Base-by-base conservation (phyloP, 1,140 invertebrate genomes). In the Bombus ignitus region DNA sequence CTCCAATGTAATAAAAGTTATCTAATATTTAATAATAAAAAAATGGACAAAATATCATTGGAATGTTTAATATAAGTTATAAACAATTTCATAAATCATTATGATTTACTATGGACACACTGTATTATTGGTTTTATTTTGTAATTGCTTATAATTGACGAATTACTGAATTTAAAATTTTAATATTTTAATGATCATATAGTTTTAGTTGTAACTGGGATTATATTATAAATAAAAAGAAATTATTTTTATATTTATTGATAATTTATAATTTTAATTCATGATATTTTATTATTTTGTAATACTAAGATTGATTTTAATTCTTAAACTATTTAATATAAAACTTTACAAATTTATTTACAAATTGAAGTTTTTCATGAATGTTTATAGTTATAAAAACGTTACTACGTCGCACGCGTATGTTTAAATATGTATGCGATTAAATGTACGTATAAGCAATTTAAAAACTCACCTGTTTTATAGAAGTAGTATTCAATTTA, bases 381-480 rank as follows among this genome's bases (percentile, higher is more conserved):
- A 71, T 28, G 12, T 71, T 71, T 39, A 28, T 39, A 42, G 12
- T 39, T 70, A 70, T 37, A 25, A 68, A 68, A 70, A 25, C 22
- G 15, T 37, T 68, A 68, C 2, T 68, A 22, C 35, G 22, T 10
- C 66, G 35, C 66, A 37, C 66, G 35, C 35, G 35, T 70, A 70
- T 10, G 3, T 37, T 39, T 39, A 65, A 62, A 77, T 32, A 62
- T 9, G 5, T 28, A 25, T 42, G 10, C 39, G 8, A 76, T 59
- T 53, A 76, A 65, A 39, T 22, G 22, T 53, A 37, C 1, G 25
- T 15, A 53, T 35, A 35, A 10, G 25, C 13, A 42, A 42, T 80
- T 66, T 22, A 72, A 70, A 81, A 81, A 81, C 79, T 81, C 68
- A 81, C 79, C 79, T 81, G n/a, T 59, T 71, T 81, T 37, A 35